Evolutionary conservation across 2,888 invertebrate species (phyloP), one percentile per base, ranked within the genome.

Genomic region (Nycteola revayana): DNA sequence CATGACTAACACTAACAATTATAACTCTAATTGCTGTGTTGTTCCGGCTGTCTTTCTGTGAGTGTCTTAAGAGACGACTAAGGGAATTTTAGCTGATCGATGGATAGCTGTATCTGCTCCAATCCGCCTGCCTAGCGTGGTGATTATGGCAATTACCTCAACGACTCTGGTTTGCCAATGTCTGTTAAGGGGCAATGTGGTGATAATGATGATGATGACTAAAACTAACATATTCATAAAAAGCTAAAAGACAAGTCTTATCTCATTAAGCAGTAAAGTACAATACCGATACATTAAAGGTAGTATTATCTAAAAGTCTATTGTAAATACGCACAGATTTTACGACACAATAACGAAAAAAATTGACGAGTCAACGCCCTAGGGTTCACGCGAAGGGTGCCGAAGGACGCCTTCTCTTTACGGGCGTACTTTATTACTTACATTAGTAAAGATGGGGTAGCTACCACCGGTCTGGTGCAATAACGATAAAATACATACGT

Each of bases 381-480:
- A 52, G 61, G 60, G 69, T 70, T 67, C 67, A 68, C 56, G 45
- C 53, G 70, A 59, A 70, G 69, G 69, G 71, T 67, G 69, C 59
- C 53, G 58, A 60, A 67, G 69, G 69, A 58, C 66, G 60, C 56
- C n/a, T n/a, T 56, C 47, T 40, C 48, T 46, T 49, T 65, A 56
- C 63, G 66, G 61, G 60, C 59, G 62, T 48, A 49, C 63, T 66
- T 62, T 66, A 67, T 65, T 64, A 60, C 60, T 53, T 48, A 36
- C 44, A 59, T 56, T 55, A 60, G 48, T 50, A 54, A 53, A 63
- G 66, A 66, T 59, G 56, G 60, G 65, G 59, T 53, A 56, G 49
- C 51, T 42, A 56, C 42, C 52, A 55, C 7, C 21, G 21, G 3
- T 3, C 3, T n/a, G 7, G 48, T 35, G 18, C 43, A 52, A 56